Evolutionary conservation across 2,797 vertebrate species (phyloP), one percentile per base, ranked within the genome.

Genomic region (Chloroceryle inda): DNA sequence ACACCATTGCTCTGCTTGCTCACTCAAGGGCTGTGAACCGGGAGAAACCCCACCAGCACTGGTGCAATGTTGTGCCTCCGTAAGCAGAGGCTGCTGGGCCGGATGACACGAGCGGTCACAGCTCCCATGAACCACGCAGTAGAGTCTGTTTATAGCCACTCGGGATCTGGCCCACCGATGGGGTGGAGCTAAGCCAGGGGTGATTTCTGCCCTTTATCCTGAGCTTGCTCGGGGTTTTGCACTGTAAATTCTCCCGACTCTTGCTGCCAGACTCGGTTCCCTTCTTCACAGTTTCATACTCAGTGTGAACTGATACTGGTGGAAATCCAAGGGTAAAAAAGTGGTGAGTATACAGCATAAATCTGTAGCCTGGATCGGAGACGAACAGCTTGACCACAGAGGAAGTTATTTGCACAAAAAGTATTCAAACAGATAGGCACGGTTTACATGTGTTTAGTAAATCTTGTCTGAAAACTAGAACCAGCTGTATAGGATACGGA

Each of bases 371-470:
- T 95, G 96, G 85, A 96, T 96, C 90, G 74, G 94, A 93, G 61
- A 93, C 77, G 93, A 95, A 96, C 95, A 97, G 94, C 95, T 96
- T 96, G 94, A 97, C 95, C 96, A 96, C 94, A 96, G 94, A 96
- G 96, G 96, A 96, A 97, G 95, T 95, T 97, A 96, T 97, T 96
- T 96, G 96, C 94, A 91, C 94, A 95, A 89, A 89, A 97, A 97
- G 92, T 96, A 97, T 97, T 97, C 96, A 96, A 97, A 97, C 94
- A 97, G 94, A 96, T 96, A 96, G 56, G 94, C 95, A 96, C 78
- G 92, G 94, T 97, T 97, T 97, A 97, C 96, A 97, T 97, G 96
- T 97, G 96, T 97, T 97, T 97, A 96, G 96, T 96, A 97, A 97
- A 97, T 96, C 96, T 92, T 96, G 96, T 96, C 96, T 96, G 94